A percentile compares a stretch with the other conserved stretches of the same genome.
These are phyloP conservation scores for Apodemia duryi DNA, from an alignment of 2,888 invertebrate genomes.

Conservation along the genomic window DNA sequence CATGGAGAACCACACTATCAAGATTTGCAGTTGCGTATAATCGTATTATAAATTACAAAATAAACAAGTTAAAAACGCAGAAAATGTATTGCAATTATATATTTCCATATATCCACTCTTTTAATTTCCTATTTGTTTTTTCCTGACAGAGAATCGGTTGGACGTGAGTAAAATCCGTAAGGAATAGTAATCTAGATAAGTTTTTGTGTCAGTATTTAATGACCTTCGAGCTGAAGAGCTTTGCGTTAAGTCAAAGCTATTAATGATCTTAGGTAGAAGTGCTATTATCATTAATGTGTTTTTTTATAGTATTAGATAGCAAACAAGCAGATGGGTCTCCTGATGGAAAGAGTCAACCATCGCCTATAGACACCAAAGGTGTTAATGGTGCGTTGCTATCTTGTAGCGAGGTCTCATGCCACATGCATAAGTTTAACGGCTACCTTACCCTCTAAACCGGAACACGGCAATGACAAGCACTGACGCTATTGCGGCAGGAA, in stretches of 20 bases:
- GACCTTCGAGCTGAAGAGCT: constrained; percentile 63
- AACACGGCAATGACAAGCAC: no score
- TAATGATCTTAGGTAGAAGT: constrained; percentile 42
- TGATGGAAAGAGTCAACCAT: no score
- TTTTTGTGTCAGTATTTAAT: constrained; percentile 69
- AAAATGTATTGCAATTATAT: background rate
- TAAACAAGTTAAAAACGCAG: background rate
- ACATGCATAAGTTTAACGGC: no score
- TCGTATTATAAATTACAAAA: background rate
- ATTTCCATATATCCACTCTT: constrained; percentile 19
- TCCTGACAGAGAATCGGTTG: constrained; percentile 42
- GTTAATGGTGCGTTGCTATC: no score
- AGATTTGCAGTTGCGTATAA: background rate
- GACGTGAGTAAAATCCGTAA: constrained; percentile 41
- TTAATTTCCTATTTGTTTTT: constrained; percentile 36
- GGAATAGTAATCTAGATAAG: constrained; percentile 47
- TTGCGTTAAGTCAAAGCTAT: constrained; percentile 42
- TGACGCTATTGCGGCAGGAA: no score
- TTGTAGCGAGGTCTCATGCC: no score
- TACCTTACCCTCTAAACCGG: no score
- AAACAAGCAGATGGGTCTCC: no score
- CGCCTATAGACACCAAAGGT: no score
- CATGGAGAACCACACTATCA: no score
- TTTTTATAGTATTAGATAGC: no score
- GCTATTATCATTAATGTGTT: constrained; percentile 17